phyloP scores from a whole-genome alignment of 2,888 invertebrate genomes.

The Platynereis dumerilii region DNA sequence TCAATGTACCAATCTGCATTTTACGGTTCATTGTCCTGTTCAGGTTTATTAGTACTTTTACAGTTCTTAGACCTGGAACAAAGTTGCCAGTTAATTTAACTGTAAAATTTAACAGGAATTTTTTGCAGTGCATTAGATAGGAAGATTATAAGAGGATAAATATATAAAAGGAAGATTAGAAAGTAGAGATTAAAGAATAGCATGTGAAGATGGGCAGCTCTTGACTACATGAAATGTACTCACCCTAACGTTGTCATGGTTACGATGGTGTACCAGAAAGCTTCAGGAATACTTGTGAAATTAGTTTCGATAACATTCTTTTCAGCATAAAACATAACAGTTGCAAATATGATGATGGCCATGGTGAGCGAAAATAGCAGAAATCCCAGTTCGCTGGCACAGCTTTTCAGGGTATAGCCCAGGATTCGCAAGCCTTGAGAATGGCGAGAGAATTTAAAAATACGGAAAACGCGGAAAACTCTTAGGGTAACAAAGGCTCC shows the following conservation, averaged over 20 bases:
- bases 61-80: no score
- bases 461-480: constrained; percentile 99
- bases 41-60: no score
- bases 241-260: constrained; percentile 99
- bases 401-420: constrained; percentile 98
- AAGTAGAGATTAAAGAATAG: no score
- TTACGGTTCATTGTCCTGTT: no score
- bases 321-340: constrained; percentile 99
- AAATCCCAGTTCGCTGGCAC: constrained; percentile 98
- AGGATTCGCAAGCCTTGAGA: constrained; percentile 98
- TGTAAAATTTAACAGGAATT: no score
- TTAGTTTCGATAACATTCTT: constrained; percentile 96
- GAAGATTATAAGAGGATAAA: no score
- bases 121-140: no score
- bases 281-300: constrained; percentile 99
- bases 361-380: constrained; percentile 98
- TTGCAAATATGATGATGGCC: constrained; percentile 99
- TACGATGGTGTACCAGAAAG: constrained; percentile 99
- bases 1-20: no score
- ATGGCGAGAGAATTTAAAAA: constrained; percentile 99
- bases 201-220: no score
- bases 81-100: no score
- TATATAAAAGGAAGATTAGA: no score
- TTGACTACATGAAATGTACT: no score
- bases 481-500: constrained; percentile 98